A percentile compares a stretch with the other conserved stretches of the same genome.
Evolutionary conservation across 2,113 vertebrate species (phyloP).

Genomic region (Cavia aperea): DNA sequence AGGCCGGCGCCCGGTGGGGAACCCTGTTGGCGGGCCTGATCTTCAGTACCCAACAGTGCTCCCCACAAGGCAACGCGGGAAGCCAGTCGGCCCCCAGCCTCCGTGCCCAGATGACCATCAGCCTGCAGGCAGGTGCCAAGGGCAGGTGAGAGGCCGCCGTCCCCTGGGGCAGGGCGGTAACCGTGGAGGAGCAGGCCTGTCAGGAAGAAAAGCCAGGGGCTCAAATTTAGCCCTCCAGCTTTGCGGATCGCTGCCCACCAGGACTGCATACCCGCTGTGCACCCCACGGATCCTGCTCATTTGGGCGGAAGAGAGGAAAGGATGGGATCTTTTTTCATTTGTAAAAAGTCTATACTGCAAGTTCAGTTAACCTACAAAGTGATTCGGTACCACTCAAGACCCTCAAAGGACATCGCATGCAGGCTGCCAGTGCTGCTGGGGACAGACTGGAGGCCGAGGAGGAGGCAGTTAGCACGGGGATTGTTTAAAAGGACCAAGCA

Average conservation of each 20-base stretch:
- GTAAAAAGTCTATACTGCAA: background rate
- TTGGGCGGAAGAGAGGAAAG: background rate
- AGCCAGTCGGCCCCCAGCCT: background rate
- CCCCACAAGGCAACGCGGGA: rapidly evolving
- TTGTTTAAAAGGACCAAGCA: background rate
- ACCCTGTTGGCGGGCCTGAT: rapidly evolving
- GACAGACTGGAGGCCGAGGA: rapidly evolving
- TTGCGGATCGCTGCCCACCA: rapidly evolving
- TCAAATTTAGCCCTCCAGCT: background rate
- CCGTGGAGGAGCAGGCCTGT: background rate
- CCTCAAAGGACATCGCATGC: background rate
- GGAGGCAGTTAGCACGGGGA: background rate
- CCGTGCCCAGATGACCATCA: background rate
- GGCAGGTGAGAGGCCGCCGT: background rate
- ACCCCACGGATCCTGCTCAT: rapidly evolving
- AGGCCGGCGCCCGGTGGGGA: background rate
- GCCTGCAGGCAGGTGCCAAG: background rate
- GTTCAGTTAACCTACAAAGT: background rate
- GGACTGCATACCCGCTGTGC: rapidly evolving
- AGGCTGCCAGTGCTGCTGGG: background rate
- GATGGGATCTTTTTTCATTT: background rate
- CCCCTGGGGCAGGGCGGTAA: background rate
- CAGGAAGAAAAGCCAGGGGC: background rate
- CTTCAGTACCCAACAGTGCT: background rate
- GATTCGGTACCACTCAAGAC: background rate